Base-by-base conservation (phyloP, 2,113 vertebrate genomes). In the Myiozetetes cayanensis region DNA sequence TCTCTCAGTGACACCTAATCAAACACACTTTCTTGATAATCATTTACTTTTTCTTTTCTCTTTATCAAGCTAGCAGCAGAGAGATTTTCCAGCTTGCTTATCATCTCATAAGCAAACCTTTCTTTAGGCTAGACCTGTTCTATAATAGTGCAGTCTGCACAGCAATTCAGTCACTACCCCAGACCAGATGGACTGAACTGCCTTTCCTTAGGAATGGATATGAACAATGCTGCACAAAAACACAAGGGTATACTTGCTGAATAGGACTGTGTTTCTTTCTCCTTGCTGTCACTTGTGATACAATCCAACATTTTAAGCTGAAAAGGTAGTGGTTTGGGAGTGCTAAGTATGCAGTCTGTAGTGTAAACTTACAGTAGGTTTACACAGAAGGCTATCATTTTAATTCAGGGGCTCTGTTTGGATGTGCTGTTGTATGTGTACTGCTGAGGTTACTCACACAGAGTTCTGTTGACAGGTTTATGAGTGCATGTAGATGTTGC, bases 1-100 rank as follows among this genome's bases (percentile, higher is more conserved):
- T 97, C 96, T 96, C 96, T 97, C 81, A 62, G 91, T 96, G 95
- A 96, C 91, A 85, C 93, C 44, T 87, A 85, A 96, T 85, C 88
- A 89, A 97, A 89, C 49, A 85, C 70, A 89, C 68, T 52, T 95
- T 88, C 53, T 78, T 92, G 83, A 89, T 61, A 82, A 93, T 72
- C 16, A 96, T 92, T 88, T 87, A 92, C 79, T 90, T 87, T 93
- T 94, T 59, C 63, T 94, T 96, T 95, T 96, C 70, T 86, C 86
- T 95, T 88, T 84, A 43, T 86, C 88, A 89, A 94, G 86, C 92
- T 87, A 93, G 83, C 80, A 81, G 89, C 94, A 94, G 55, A 62
- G 72, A 88, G 92, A 81, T 83, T 97, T 95, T 95, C 49, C 90
- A 47, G 37, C 88, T 96, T 90, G 90, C 80, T 95, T 61, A 73